phyloP scores from a whole-genome alignment of 2,797 vertebrate species.

The Smutsia gigantea region DNA sequence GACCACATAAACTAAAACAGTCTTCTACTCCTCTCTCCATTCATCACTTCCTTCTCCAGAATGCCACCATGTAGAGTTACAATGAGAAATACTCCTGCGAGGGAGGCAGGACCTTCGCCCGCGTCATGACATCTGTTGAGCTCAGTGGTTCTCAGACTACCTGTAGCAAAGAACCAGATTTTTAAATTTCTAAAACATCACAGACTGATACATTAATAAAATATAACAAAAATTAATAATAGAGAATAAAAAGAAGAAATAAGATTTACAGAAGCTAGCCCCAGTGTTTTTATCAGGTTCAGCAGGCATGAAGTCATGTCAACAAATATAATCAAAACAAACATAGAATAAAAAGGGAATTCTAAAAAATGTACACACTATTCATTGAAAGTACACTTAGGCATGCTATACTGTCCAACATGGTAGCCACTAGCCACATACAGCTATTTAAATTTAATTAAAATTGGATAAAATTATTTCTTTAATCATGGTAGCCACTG shows the following conservation, averaged over 20 bases:
- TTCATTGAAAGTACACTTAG: background rate
- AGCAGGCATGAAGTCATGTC: background rate
- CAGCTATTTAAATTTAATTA: background rate
- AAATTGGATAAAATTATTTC: slow-evolving; percentile 12
- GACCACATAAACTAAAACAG: background rate
- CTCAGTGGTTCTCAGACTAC: background rate
- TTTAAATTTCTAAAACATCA: background rate
- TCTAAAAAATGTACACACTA: background rate
- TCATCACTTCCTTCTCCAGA: background rate
- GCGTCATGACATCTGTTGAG: background rate
- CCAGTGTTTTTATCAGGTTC: background rate
- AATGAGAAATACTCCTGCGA: background rate
- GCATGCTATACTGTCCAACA: background rate
- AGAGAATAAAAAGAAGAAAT: background rate
- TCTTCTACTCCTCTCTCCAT: background rate
- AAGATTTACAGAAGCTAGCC: background rate
- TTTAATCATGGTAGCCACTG: background rate
- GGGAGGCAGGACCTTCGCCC: background rate
- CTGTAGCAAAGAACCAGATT: background rate
- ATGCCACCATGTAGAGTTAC: background rate
- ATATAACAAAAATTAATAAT: background rate
- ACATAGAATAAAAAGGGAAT: background rate
- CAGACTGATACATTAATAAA: background rate
- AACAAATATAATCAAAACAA: background rate
- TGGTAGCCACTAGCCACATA: background rate